Conservation (phyloP, 1,140 invertebrate genomes). For the Papilio polytes region DNA sequence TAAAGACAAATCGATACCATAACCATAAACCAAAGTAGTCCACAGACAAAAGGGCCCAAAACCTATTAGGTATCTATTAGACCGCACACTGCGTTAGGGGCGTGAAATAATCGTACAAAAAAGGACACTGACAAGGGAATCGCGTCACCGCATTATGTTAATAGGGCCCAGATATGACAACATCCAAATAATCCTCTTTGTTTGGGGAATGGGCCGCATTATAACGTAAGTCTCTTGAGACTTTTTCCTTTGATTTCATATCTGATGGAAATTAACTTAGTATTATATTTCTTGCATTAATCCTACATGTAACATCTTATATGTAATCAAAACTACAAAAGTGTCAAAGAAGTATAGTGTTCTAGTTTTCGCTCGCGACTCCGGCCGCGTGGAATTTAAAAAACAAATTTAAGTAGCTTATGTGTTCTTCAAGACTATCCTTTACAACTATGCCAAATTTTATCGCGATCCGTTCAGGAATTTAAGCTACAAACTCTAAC, state of each 20-base stretch:
- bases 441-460: no score
- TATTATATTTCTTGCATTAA: slow-evolving; percentile 12
- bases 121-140: slow-evolving; percentile 59
- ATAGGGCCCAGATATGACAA: slow-evolving; percentile 73
- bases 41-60: slow-evolving; percentile 19
- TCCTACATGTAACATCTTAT: neutral
- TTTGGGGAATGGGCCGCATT: slow-evolving; percentile 71
- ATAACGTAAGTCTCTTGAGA: slow-evolving; percentile 62
- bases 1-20: neutral
- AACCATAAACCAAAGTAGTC: slow-evolving; percentile 41
- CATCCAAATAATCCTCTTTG: slow-evolving; percentile 79
- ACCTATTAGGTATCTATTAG: slow-evolving; percentile 46
- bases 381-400: no score
- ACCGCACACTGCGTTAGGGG: slow-evolving; percentile 63
- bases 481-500: no score
- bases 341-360: neutral
- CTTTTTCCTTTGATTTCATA: slow-evolving; percentile 74
- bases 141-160: slow-evolving; percentile 74
- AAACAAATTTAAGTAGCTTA: no score
- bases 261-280: slow-evolving; percentile 76
- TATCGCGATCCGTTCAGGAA: no score
- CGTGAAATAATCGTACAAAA: slow-evolving; percentile 56
- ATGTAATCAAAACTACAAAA: neutral
- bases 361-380: neutral
- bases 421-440: no score